Evolutionary conservation across 2,888 invertebrate species (phyloP).

Genomic region (Disparrhopalites patrizii): DNA sequence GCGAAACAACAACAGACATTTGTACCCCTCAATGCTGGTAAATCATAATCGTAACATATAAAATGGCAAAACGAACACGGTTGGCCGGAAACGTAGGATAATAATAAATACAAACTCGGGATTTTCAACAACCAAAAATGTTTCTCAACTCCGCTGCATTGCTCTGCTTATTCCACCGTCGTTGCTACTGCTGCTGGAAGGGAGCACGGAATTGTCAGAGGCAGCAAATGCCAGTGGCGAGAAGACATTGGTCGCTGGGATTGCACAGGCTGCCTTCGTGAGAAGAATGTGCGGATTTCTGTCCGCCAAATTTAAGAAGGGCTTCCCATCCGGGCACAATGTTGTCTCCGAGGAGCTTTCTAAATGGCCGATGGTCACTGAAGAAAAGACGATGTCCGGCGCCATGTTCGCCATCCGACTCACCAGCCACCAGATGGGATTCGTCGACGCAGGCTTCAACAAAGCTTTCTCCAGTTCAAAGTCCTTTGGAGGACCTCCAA

Average conservation of each 20-base stretch:
- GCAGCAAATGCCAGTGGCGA: neutral
- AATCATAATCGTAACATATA: too few relatives aligned
- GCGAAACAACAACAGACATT: too few relatives aligned
- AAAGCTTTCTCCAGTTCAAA: slow-evolving; percentile 20
- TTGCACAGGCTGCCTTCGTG: slow-evolving; percentile 10
- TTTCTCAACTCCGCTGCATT: too few relatives aligned
- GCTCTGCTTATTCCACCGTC: too few relatives aligned
- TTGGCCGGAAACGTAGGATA: too few relatives aligned
- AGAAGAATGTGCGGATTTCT: slow-evolving; percentile 7
- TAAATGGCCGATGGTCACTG: slow-evolving; percentile 27
- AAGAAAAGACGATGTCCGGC: slow-evolving; percentile 31
- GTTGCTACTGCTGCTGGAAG: too few relatives aligned
- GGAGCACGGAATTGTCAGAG: neutral
- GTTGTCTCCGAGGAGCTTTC: slow-evolving; percentile 11
- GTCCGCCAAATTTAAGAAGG: slow-evolving; percentile 10
- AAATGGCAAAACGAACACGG: too few relatives aligned
- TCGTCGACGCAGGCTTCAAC: slow-evolving; percentile 33
- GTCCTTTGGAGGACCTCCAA: slow-evolving; percentile 25
- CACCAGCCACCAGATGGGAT: slow-evolving; percentile 40
- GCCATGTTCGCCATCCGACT: slow-evolving; percentile 23
- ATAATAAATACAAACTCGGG: too few relatives aligned
- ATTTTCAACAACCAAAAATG: too few relatives aligned
- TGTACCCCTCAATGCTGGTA: too few relatives aligned
- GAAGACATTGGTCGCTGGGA: neutral
- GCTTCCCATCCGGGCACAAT: slow-evolving; percentile 31